Percentiles rank a stretch among this genome's conserved stretches.
phyloP scores from a whole-genome alignment of 2,888 invertebrate species.

The Cantharis nigra region DNA sequence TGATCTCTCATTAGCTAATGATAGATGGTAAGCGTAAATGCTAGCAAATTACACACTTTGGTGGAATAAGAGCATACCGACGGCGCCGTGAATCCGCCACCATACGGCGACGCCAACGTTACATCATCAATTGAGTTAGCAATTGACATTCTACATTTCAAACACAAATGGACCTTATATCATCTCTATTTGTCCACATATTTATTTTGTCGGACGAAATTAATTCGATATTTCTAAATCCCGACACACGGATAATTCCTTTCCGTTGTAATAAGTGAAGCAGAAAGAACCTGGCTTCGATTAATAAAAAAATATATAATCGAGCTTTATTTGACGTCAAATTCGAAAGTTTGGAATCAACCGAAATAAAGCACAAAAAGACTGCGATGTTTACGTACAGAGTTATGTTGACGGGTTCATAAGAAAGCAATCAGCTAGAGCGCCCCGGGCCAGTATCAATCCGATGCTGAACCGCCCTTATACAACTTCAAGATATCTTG shows the following conservation, averaged over 20 bases:
- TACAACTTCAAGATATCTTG: conserved; percentile 19
- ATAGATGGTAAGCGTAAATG: conserved; percentile 42
- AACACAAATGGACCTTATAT: background rate
- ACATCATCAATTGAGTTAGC: conserved; percentile 23
- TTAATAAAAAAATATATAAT: conserved; percentile 23
- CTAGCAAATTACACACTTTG: conserved; percentile 25
- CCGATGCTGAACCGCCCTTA: conserved; percentile 23
- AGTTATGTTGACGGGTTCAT: conserved; percentile 49
- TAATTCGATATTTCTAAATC: background rate
- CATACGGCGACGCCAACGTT: conserved; percentile 22
- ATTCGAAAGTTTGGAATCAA: background rate
- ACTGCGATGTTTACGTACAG: conserved; percentile 42
- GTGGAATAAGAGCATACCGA: conserved; percentile 22
- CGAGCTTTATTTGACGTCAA: conserved; percentile 18
- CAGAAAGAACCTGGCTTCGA: background rate
- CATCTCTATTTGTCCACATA: background rate
- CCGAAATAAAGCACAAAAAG: conserved; percentile 36
- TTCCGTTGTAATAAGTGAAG: background rate
- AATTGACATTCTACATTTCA: conserved; percentile 1
- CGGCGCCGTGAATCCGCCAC: conserved; percentile 27
- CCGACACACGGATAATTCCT: background rate
- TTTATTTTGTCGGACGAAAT: background rate
- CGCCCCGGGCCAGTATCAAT: conserved; percentile 45
- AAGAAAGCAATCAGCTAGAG: conserved; percentile 62
- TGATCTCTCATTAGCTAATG: conserved; percentile 52